Base-by-base conservation (phyloP, 2,888 invertebrate species). In the Nemotelus pantherinus region DNA sequence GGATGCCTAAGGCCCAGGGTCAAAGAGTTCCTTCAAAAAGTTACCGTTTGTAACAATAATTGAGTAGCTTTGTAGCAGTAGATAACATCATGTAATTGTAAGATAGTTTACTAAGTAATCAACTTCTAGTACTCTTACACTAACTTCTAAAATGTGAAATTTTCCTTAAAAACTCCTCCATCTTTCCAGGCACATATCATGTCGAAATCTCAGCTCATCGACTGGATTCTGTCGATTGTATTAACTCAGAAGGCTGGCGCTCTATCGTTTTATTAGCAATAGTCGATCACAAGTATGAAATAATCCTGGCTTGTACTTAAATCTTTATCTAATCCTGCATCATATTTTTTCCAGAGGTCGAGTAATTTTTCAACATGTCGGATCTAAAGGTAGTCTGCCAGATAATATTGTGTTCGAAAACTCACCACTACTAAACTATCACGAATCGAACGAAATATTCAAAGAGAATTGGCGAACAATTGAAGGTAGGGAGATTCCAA, bases 351-450 rank as follows among this genome's bases (percentile, higher is more conserved):
- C 39, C 55, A 72, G 72, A 5, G 45, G 58, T 6, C 9, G 45
- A 45, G 55, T 72, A 7, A 57, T 45, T 5, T 72, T 41, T 41
- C 43, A 10, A 7, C 10, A 72, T 41, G 72, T 57, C 2, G 75
- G 75, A 3, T 6, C 58, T 2, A 67, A 53, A 9, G 79, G 79
- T 53, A 53, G 57, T 47, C 74, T 53, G 68, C 78, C 75, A 58
- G 64, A 77, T 43, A 80, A 78, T 2, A 57, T 48, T 58, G 74
- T 80, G 45, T 80, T 76, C 77, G 80, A 80, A 65, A 57, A 48
- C 9, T 79, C 80, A 5, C n/a, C 44, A 6, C 39, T 80, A 7
- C 79, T 78, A 72, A 50, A 41, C 25, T 47, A 63, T 3, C 75
- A 77, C 3, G 58, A 47, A 47, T 2, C 7, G 3, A 44, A 72